Evolutionary conservation across 2,113 vertebrate species (phyloP).

Genomic region (Condylura cristata): DNA sequence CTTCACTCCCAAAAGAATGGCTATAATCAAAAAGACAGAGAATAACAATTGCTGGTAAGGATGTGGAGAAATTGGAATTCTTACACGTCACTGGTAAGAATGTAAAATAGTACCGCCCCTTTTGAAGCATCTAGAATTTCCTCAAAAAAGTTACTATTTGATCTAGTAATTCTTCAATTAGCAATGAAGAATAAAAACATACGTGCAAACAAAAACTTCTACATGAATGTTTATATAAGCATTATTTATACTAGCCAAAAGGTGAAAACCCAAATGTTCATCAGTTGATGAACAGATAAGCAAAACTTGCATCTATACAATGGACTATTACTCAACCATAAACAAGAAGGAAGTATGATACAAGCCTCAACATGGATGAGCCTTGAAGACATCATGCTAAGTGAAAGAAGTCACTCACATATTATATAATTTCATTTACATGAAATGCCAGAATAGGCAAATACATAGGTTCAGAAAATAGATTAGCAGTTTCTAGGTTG

Average conservation of each 20-base stretch:
- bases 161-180: neutral
- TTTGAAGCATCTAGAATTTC: neutral
- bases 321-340: neutral
- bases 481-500: neutral
- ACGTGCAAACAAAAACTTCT: neutral
- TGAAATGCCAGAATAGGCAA: neutral
- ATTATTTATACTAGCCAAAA: neutral
- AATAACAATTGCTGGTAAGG: neutral
- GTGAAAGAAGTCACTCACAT: neutral
- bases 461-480: neutral
- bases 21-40: neutral
- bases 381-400: neutral
- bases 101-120: neutral
- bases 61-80: neutral
- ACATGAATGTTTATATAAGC: neutral
- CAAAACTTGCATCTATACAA: neutral
- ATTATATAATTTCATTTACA: neutral
- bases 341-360: neutral
- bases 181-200: neutral
- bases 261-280: neutral
- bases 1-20: neutral
- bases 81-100: neutral
- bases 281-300: neutral
- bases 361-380: neutral
- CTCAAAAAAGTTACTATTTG: neutral